Percentiles rank a stretch among this genome's conserved stretches.
Conservation (phyloP, 2,888 invertebrate species). For the Meiosimyza decipiens region DNA sequence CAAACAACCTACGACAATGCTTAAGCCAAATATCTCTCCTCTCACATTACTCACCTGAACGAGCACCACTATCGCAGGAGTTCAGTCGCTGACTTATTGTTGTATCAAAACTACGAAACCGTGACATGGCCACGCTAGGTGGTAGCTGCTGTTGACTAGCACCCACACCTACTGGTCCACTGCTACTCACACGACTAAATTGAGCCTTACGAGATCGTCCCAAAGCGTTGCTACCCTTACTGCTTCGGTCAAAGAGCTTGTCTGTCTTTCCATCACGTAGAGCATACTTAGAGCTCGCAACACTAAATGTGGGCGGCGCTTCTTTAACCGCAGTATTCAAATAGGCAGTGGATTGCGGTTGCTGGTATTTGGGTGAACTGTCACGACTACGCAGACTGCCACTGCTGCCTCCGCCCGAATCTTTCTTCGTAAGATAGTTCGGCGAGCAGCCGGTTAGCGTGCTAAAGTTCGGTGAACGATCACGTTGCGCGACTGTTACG, state of each 20-base stretch:
- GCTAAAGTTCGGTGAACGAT: constrained; percentile 64
- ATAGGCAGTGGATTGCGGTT: constrained; percentile 60
- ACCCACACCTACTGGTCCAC: constrained; percentile 40
- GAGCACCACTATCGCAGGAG: constrained; percentile 68
- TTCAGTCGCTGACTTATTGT: constrained; percentile 66
- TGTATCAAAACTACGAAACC: constrained; percentile 75
- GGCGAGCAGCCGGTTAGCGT: constrained; percentile 66
- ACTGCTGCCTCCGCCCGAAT: constrained; percentile 54
- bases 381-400: constrained; percentile 61
- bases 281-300: constrained; percentile 35
- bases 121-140: constrained; percentile 68
- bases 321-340: constrained; percentile 62
- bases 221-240: constrained; percentile 54
- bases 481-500: constrained; percentile 52
- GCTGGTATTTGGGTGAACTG: constrained; percentile 64
- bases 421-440: constrained; percentile 65
- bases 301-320: constrained; percentile 61
- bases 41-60: constrained; percentile 60
- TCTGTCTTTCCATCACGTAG: constrained; percentile 44
- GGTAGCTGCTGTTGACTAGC: constrained; percentile 36
- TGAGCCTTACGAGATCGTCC: constrained; percentile 70
- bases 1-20: not conserved
- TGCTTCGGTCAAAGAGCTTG: constrained; percentile 56
- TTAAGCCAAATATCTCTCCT: too few species aligned
- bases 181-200: constrained; percentile 64